These are phyloP conservation scores for Tokudaia tokunoshimensis DNA, from an alignment of 2,797 vertebrate species.

Conservation along the genomic window DNA sequence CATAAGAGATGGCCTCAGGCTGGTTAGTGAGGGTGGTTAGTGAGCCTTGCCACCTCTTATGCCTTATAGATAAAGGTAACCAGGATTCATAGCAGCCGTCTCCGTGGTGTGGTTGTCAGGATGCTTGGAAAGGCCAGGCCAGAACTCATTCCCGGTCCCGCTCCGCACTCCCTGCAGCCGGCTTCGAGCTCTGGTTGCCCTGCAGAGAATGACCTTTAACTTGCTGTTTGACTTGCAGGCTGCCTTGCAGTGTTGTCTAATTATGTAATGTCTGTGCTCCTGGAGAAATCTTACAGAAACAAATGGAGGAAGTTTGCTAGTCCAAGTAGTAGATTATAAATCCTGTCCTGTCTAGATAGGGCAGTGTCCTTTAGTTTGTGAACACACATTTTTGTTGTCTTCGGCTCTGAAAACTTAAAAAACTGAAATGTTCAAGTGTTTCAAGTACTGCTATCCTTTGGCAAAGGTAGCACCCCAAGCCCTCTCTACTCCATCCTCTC, in stretches of 20 bases:
- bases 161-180: conserved; percentile 74
- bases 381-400: conserved; percentile 70
- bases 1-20: background rate
- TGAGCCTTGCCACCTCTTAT: background rate
- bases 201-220: conserved; percentile 86
- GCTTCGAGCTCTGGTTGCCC: conserved; percentile 85
- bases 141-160: conserved; percentile 80
- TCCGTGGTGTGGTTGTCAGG: background rate
- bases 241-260: conserved; percentile 85
- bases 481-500: background rate
- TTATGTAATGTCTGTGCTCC: conserved; percentile 90
- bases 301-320: conserved; percentile 90
- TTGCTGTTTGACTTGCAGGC: conserved; percentile 74
- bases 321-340: conserved; percentile 88
- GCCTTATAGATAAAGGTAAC: background rate
- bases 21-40: background rate
- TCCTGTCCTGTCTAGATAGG: conserved; percentile 84
- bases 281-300: conserved; percentile 88
- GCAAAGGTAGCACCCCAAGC: background rate
- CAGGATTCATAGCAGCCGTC: background rate
- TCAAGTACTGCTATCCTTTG: conserved; percentile 34
- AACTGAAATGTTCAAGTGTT: conserved; percentile 74
- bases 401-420: conserved; percentile 77
- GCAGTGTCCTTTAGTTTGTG: conserved; percentile 77
- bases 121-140: conserved; percentile 83